Evolutionary conservation across 2,888 invertebrate genomes (phyloP).

Genomic region (Hemistola chrysoprasaria): DNA sequence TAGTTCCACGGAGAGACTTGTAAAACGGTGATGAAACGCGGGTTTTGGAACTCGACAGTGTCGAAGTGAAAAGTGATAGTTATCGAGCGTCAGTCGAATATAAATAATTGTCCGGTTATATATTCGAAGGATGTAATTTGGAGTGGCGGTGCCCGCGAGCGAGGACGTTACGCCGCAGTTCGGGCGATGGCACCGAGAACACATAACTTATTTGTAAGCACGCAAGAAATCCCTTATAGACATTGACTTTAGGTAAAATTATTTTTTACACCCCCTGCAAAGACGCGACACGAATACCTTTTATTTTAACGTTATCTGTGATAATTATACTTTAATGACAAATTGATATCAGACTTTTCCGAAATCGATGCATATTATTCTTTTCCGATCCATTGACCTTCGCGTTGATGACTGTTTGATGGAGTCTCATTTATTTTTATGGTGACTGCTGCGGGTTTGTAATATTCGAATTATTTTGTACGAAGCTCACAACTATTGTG

Average conservation of each 20-base stretch:
- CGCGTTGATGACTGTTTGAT: conserved; percentile 36
- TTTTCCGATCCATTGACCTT: conserved; percentile 29
- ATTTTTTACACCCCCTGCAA: conserved; percentile 49
- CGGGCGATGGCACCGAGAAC: conserved; percentile 28
- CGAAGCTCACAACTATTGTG: conserved; percentile 10
- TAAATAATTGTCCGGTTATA: too few species aligned
- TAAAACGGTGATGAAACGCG: too few species aligned
- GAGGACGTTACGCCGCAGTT: too few species aligned
- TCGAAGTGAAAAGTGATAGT: too few species aligned
- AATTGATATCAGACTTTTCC: conserved; percentile 46
- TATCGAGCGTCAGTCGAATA: too few species aligned
- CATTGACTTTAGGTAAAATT: conserved; percentile 34
- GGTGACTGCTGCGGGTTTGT: conserved; percentile 28
- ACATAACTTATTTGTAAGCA: conserved; percentile 35
- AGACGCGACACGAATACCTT: conserved; percentile 52
- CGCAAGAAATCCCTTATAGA: conserved; percentile 27
- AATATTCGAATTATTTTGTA: conserved; percentile 20
- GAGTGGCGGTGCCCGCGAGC: too few species aligned
- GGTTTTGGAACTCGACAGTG: too few species aligned
- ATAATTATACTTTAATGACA: conserved; percentile 71
- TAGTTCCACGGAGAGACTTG: too few species aligned
- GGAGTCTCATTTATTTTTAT: conserved; percentile 29
- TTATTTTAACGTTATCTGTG: conserved; percentile 77
- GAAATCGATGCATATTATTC: conserved; percentile 32
- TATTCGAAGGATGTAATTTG: too few species aligned